phyloP scores from a whole-genome alignment of 2,888 invertebrate genomes.

The Cephonodes hylas region DNA sequence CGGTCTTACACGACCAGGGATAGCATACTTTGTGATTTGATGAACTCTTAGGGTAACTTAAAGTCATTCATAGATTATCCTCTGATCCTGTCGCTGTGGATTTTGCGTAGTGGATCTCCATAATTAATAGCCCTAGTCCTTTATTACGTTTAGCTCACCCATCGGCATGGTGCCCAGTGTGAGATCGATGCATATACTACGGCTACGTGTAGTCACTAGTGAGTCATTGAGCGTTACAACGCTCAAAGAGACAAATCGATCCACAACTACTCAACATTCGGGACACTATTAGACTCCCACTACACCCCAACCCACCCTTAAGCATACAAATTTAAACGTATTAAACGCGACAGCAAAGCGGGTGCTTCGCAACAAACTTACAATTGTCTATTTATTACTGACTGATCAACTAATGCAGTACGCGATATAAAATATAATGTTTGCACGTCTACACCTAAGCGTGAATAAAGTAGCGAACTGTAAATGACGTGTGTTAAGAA shows the following conservation, averaged over 20 bases:
- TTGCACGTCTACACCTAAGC: constrained; percentile 29
- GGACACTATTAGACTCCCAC: not conserved
- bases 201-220: not conserved
- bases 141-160: too few species aligned
- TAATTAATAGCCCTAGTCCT: too few species aligned
- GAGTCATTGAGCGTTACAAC: not conserved
- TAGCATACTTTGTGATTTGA: too few species aligned
- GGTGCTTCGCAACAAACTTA: constrained; percentile 36
- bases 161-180: too few species aligned
- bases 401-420: constrained; percentile 36
- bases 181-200: not conserved
- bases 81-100: too few species aligned
- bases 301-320: not conserved
- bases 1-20: too few species aligned
- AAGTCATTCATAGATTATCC: too few species aligned
- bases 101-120: too few species aligned
- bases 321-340: constrained; percentile 26
- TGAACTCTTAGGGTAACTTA: too few species aligned
- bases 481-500: not conserved
- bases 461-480: constrained; percentile 18
- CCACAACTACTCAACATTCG: too few species aligned
- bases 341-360: not conserved
- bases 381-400: constrained; percentile 36
- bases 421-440: constrained; percentile 30
- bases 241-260: not conserved